These are phyloP conservation scores for Cerceris ruficornis DNA, from an alignment of 2,888 invertebrate genomes.

Conservation along the genomic window DNA sequence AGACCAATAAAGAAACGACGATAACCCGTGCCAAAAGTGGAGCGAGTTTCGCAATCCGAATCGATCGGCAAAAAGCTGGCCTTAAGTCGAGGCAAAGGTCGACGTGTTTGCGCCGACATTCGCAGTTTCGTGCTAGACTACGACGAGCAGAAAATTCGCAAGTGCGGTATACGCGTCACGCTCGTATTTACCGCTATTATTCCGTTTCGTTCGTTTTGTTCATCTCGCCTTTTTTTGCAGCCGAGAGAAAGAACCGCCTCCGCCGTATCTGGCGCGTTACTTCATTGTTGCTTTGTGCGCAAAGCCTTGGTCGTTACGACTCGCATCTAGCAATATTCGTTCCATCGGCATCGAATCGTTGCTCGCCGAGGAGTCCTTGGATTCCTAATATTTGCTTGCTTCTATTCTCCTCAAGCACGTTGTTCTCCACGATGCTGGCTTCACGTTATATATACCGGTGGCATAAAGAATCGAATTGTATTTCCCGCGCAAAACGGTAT, in stretches of 20 bases:
- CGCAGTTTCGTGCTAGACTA: too few species aligned
- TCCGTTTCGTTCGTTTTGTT: too few species aligned
- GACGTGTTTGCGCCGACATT: too few species aligned
- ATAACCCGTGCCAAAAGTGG: too few species aligned
- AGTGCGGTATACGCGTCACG: too few species aligned
- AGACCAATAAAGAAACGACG: too few species aligned
- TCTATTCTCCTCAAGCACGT: background rate
- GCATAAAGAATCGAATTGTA: slow-evolving; percentile 25
- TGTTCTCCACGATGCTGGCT: slow-evolving; percentile 3
- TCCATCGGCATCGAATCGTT: slow-evolving; percentile 22
- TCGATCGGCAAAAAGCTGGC: too few species aligned
- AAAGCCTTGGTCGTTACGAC: slow-evolving; percentile 16
- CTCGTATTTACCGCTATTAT: too few species aligned
- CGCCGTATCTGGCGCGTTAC: slow-evolving; percentile 10
- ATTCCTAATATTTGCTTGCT: slow-evolving; percentile 28
- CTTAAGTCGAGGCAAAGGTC: too few species aligned
- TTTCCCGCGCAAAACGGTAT: slow-evolving; percentile 10
- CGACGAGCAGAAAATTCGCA: too few species aligned
- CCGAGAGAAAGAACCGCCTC: background rate
- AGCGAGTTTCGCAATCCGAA: too few species aligned
- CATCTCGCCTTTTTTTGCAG: too few species aligned
- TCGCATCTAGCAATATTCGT: slow-evolving; percentile 2
- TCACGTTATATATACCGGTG: slow-evolving; percentile 21
- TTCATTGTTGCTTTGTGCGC: slow-evolving; percentile 10
- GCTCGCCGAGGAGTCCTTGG: slow-evolving; percentile 13